Conservation (phyloP, 2,797 vertebrate species). For the Crocidura indochinensis region DNA sequence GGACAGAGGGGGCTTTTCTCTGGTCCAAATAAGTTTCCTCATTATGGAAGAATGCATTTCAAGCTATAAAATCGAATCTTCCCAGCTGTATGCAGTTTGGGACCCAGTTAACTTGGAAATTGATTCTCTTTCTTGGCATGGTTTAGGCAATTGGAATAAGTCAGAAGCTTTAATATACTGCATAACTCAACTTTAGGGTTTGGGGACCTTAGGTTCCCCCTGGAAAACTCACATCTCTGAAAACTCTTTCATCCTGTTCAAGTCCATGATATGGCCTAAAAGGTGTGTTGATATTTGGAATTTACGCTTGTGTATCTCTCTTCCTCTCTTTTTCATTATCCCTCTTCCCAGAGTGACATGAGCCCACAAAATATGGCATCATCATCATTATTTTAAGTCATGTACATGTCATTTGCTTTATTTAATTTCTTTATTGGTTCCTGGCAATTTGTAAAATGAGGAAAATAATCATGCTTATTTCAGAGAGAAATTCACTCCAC, state of each 20-base stretch:
- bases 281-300: background rate
- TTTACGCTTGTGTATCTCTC: background rate
- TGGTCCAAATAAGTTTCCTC: slow-evolving; percentile 58
- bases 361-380: background rate
- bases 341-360: background rate
- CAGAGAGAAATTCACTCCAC: slow-evolving; percentile 22
- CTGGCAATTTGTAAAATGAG: slow-evolving; percentile 57
- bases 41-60: slow-evolving; percentile 58
- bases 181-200: slow-evolving; percentile 1
- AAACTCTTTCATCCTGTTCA: background rate
- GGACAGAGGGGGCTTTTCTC: background rate
- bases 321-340: background rate
- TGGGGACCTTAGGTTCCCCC: slow-evolving; percentile 8
- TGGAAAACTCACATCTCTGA: slow-evolving; percentile 23
- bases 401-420: slow-evolving; percentile 1
- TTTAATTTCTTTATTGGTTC: slow-evolving; percentile 1
- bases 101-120: slow-evolving; percentile 67
- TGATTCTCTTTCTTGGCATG: slow-evolving; percentile 65
- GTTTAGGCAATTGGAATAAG: slow-evolving; percentile 58
- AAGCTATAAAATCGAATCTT: slow-evolving; percentile 51
- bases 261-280: background rate
- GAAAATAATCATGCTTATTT: slow-evolving; percentile 51
- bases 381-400: slow-evolving; percentile 1
- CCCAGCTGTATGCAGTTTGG: background rate
- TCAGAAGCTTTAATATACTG: background rate